These are phyloP conservation scores for Enteromius unitaeniatus DNA, from an alignment of 2,797 vertebrate genomes.

Conservation along the genomic window DNA sequence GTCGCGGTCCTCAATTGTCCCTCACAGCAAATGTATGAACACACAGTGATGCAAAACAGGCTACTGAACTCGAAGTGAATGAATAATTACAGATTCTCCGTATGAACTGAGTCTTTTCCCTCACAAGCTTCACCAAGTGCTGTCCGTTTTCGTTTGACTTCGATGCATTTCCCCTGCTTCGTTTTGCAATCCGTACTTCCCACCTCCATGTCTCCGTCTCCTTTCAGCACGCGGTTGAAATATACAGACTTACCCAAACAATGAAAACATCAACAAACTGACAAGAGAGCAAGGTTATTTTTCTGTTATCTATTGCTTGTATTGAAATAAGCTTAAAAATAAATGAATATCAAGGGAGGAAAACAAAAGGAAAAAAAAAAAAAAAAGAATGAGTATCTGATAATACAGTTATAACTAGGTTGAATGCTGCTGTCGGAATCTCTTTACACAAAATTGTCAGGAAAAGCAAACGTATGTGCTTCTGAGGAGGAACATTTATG, in stretches of 20 bases:
- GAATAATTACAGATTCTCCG: conserved; percentile 64
- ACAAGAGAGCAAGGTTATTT: conserved; percentile 56
- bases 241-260: conserved; percentile 50
- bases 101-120: conserved; percentile 68
- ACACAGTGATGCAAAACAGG: conserved; percentile 66
- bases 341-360: conserved; percentile 46
- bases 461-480: conserved; percentile 64
- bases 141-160: conserved; percentile 47
- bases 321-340: conserved; percentile 54
- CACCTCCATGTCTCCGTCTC: conserved; percentile 26
- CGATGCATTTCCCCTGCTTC: conserved; percentile 41
- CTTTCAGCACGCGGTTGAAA: conserved; percentile 44
- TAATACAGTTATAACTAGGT: conserved; percentile 59
- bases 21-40: conserved; percentile 60
- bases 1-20: conserved; percentile 53
- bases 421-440: conserved; percentile 55
- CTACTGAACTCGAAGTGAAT: conserved; percentile 65
- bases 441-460: conserved; percentile 58
- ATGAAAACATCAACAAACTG: conserved; percentile 48
- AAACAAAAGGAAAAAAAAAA: too few species aligned
- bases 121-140: conserved; percentile 62
- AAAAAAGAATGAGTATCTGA: conserved; percentile 41
- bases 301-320: conserved; percentile 64
- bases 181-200: conserved; percentile 26
- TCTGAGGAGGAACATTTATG: conserved; percentile 62